A percentile compares a stretch with the other conserved stretches of the same genome.
phyloP scores from a whole-genome alignment of 2,797 vertebrate species.

The Phalloptychus januarius region DNA sequence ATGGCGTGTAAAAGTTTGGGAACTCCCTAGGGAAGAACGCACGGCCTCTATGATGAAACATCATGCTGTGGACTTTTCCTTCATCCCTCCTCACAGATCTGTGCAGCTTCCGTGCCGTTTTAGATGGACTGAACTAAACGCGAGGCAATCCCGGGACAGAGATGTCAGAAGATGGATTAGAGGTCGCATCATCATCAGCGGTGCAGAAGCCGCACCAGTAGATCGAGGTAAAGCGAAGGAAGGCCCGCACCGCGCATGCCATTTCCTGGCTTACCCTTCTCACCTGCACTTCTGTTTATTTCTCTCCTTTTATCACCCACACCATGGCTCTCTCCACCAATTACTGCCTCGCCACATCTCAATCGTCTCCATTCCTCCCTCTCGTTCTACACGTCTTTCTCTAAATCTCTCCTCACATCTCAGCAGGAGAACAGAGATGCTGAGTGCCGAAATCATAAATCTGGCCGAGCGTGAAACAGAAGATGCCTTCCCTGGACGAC shows the following conservation, averaged over 20 bases:
- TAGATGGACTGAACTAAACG: neutral
- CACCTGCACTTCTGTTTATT: constrained; percentile 13
- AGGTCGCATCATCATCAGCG: neutral
- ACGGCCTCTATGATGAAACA: neutral
- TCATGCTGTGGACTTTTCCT: neutral
- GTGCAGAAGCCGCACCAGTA: neutral
- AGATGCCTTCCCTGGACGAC: constrained; percentile 74
- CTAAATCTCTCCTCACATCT: constrained; percentile 27
- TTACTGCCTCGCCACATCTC: constrained; percentile 21
- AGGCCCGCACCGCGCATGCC: neutral
- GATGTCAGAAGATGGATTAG: neutral
- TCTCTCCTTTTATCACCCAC: constrained; percentile 14
- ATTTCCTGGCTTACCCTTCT: neutral
- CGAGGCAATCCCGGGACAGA: neutral
- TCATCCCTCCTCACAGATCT: neutral
- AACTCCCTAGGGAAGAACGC: neutral
- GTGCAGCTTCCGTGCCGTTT: neutral
- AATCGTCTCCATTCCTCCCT: constrained; percentile 9
- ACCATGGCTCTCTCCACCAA: constrained; percentile 4
- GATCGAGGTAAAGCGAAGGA: neutral
- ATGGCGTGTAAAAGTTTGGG: neutral
- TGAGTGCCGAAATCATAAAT: constrained; percentile 72
- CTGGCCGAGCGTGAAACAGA: constrained; percentile 71
- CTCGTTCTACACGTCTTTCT: constrained; percentile 28
- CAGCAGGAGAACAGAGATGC: constrained; percentile 48